Conservation (phyloP, 2,113 vertebrate species). For the Mungos mungo region DNA sequence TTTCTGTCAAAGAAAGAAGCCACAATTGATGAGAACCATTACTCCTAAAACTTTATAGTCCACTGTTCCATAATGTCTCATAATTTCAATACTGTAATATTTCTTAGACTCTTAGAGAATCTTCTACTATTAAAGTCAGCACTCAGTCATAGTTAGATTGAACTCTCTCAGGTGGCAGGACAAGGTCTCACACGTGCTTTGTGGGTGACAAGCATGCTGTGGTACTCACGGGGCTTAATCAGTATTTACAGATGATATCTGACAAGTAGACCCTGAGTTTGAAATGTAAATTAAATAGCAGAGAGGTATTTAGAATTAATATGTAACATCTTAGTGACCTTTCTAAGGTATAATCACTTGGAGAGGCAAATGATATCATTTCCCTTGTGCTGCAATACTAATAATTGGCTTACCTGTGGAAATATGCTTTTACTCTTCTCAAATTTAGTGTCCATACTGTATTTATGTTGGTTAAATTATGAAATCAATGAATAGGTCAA, state of each 20-base stretch:
- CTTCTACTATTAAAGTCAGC: background rate
- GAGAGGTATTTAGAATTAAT: conserved; percentile 61
- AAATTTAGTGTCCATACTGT: conserved; percentile 3
- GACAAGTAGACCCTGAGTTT: conserved; percentile 37
- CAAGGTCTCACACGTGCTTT: conserved; percentile 3
- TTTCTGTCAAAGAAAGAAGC: conserved; percentile 23
- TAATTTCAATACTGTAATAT: background rate
- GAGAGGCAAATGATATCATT: conserved; percentile 58
- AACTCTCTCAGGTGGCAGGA: conserved; percentile 13
- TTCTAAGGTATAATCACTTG: conserved; percentile 55
- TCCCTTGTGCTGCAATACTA: conserved; percentile 23
- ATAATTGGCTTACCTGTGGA: conserved; percentile 49
- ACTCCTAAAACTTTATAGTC: background rate
- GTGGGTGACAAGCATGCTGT: conserved; percentile 26
- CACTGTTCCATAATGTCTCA: background rate
- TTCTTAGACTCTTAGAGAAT: background rate
- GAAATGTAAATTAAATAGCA: conserved; percentile 63
- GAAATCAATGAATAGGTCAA: conserved; percentile 47
- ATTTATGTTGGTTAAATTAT: conserved; percentile 59
- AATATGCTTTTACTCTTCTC: conserved; percentile 37
- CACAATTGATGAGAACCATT: background rate
- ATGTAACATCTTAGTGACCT: conserved; percentile 64
- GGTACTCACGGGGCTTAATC: conserved; percentile 7
- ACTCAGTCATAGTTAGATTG: background rate
- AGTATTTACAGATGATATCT: conserved; percentile 59